These are phyloP conservation scores for Zoroaster sp. DNA, from an alignment of 53 echinoderm and acorn worm genomes.

Conservation along the genomic window DNA sequence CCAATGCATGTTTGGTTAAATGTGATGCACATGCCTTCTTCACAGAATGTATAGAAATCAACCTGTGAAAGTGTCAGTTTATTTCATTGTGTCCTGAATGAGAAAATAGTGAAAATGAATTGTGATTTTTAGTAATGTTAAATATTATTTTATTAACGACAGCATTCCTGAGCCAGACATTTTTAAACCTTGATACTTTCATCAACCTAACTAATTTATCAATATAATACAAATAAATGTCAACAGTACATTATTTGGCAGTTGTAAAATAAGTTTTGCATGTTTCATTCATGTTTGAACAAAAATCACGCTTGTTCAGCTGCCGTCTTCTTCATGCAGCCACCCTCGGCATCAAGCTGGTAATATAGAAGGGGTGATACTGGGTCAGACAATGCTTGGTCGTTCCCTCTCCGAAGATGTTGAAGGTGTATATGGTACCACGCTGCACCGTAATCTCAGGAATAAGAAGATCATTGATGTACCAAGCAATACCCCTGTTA, in stretches of 20 bases:
- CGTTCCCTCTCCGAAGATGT: slow-evolving; percentile 72
- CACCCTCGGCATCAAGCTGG: slow-evolving; percentile 68
- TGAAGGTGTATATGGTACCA: slow-evolving; percentile 78
- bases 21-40: too few relatives aligned
- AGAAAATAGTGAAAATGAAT: too few relatives aligned
- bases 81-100: too few relatives aligned
- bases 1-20: too few relatives aligned
- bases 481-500: slow-evolving; percentile 88
- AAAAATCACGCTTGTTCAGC: slow-evolving; percentile 54
- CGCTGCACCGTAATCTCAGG: slow-evolving; percentile 75
- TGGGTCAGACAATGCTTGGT: slow-evolving; percentile 55
- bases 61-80: too few relatives aligned
- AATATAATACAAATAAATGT: too few relatives aligned
- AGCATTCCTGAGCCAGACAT: too few relatives aligned
- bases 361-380: slow-evolving; percentile 93
- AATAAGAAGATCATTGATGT: slow-evolving; percentile 73
- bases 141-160: too few relatives aligned
- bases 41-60: too few relatives aligned
- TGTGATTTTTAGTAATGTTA: too few relatives aligned
- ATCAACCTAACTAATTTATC: too few relatives aligned
- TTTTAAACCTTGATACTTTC: too few relatives aligned
- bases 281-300: neutral
- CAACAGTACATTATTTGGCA: neutral
- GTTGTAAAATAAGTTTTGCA: neutral
- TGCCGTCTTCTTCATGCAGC: slow-evolving; percentile 55